phyloP scores from a whole-genome alignment of 2,888 invertebrate species.

The Rhogogaster chlorosoma region DNA sequence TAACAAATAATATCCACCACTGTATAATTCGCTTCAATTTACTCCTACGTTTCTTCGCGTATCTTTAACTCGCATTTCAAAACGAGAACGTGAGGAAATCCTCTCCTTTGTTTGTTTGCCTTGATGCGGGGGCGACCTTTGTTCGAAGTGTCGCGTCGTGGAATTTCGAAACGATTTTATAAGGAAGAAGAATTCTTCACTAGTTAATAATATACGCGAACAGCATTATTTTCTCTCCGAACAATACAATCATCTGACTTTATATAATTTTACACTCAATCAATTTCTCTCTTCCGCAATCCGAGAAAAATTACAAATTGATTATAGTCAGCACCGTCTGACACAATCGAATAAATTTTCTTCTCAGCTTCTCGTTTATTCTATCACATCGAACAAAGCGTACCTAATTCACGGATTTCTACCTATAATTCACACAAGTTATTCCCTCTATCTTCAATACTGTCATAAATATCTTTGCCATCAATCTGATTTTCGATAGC shows the following conservation, averaged over 20 bases:
- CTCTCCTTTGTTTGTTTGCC: constrained; percentile 31
- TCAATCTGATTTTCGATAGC: no score
- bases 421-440: background rate
- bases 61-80: background rate
- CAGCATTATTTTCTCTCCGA: background rate
- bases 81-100: background rate
- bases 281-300: no score
- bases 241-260: no score
- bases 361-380: background rate
- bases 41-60: no score
- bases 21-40: no score
- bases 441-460: background rate
- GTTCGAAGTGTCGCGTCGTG: constrained; percentile 1
- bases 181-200: background rate
- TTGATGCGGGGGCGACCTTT: constrained; percentile 14
- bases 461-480: no score
- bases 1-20: no score
- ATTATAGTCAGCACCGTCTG: background rate
- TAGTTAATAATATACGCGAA: background rate
- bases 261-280: no score
- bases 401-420: background rate
- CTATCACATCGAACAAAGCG: background rate
- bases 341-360: background rate
- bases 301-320: no score
- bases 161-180: background rate